Conservation (phyloP, 2,113 vertebrate genomes). For the Stegastes partitus region DNA sequence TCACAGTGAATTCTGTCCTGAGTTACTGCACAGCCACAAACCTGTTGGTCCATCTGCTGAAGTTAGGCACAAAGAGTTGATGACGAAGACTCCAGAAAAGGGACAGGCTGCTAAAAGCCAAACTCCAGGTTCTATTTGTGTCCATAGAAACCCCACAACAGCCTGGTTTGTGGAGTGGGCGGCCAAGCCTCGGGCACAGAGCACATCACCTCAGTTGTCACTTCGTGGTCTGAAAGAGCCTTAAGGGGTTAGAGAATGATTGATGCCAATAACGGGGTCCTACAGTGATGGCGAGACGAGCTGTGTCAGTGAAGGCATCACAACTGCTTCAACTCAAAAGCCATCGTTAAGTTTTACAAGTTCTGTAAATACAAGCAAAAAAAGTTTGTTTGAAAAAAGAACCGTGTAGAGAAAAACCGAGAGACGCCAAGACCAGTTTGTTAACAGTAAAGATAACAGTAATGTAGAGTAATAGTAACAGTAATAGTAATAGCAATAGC, state of each 20-base stretch:
- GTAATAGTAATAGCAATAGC: too few relatives aligned
- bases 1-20: not conserved
- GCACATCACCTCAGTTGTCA: constrained; percentile 6
- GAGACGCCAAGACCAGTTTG: not conserved
- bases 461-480: too few relatives aligned
- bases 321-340: not conserved
- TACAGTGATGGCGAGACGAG: not conserved
- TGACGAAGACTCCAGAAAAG: not conserved
- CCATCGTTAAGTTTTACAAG: not conserved
- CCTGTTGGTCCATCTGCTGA: not conserved
- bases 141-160: not conserved
- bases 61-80: not conserved
- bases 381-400: too few relatives aligned
- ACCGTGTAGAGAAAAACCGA: not conserved
- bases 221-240: constrained; percentile 8
- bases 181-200: not conserved
- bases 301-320: not conserved
- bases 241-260: not conserved
- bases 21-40: not conserved
- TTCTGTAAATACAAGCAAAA: not conserved
- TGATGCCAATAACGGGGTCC: not conserved
- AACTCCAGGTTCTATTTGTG: not conserved
- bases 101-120: not conserved
- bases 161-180: not conserved
- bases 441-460: not conserved